Conservation (phyloP, 2,113 vertebrate species). For the Stigmatopora nigra region DNA sequence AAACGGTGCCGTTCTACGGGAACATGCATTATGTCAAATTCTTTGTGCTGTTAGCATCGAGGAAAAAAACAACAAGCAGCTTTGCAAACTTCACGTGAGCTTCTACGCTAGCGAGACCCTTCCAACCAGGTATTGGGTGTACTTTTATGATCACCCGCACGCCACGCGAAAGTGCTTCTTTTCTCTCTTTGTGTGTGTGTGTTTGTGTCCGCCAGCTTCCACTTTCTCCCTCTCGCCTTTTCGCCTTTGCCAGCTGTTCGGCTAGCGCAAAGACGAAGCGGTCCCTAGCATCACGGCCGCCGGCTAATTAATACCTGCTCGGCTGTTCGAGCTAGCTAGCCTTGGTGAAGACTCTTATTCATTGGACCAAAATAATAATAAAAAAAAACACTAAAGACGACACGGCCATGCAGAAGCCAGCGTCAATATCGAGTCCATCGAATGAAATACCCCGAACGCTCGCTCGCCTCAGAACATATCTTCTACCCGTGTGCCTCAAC, state of each 20-base stretch:
- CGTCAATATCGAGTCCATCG: too few relatives aligned
- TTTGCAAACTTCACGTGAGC: background rate
- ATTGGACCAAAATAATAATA: background rate
- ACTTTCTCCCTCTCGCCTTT: conserved; percentile 1
- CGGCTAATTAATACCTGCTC: conserved; percentile 36
- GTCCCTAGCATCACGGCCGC: conserved; percentile 21
- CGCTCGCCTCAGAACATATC: too few relatives aligned
- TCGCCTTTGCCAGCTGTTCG: conserved; percentile 8
- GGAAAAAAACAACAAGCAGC: background rate
- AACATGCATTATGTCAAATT: conserved; percentile 40
- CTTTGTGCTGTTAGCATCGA: conserved; percentile 58
- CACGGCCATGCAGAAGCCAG: too few relatives aligned
- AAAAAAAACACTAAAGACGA: too few relatives aligned
- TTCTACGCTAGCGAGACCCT: conserved; percentile 14
- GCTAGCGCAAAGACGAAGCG: conserved; percentile 17
- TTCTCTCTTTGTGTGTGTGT: background rate
- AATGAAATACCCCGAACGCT: too few relatives aligned
- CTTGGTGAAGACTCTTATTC: conserved; percentile 23
- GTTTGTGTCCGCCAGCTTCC: too few relatives aligned
- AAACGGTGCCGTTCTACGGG: background rate
- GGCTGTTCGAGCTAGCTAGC: conserved; percentile 17
- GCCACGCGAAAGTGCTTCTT: background rate
- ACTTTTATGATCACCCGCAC: background rate
- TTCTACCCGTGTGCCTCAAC: too few relatives aligned
- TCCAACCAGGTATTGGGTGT: conserved; percentile 27